Conservation (phyloP, 1,140 invertebrate species). For the Diplogasteroides magnus region DNA sequence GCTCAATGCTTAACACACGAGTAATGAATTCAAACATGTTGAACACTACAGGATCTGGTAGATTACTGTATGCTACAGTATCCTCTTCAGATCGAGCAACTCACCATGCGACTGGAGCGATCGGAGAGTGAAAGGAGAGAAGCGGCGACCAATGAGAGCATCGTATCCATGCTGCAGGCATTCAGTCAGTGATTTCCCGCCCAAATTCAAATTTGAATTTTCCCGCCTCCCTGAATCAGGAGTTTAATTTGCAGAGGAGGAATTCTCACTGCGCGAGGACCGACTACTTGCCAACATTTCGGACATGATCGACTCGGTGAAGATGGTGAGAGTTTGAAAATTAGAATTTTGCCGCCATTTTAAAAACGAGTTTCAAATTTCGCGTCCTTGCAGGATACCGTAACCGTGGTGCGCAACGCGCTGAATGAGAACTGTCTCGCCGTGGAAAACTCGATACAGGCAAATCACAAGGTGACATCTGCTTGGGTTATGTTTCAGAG, state of each 20-base stretch:
- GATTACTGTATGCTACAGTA: no score
- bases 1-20: no score
- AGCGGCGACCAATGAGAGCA: constrained; percentile 15
- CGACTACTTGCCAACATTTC: constrained; percentile 18
- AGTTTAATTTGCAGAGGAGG: constrained; percentile 7
- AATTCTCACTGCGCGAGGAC: constrained; percentile 18
- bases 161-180: constrained; percentile 9
- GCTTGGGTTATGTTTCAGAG: no score
- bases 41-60: no score
- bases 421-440: background rate
- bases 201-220: no score
- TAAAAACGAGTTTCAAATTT: no score
- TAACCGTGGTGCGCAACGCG: constrained; percentile 11
- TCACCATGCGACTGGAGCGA: constrained; percentile 11
- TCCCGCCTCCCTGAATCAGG: background rate
- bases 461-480: constrained; percentile 9
- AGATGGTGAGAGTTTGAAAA: no score
- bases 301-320: constrained; percentile 19
- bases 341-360: no score
- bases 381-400: constrained; percentile 6
- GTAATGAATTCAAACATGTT: no score
- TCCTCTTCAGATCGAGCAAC: constrained; percentile 8
- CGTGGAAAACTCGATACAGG: constrained; percentile 12
- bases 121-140: constrained; percentile 6
- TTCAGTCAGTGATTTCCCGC: constrained; percentile 7